These are phyloP conservation scores for Clamator glandarius DNA, from an alignment of 2,797 vertebrate genomes.

Conservation along the genomic window DNA sequence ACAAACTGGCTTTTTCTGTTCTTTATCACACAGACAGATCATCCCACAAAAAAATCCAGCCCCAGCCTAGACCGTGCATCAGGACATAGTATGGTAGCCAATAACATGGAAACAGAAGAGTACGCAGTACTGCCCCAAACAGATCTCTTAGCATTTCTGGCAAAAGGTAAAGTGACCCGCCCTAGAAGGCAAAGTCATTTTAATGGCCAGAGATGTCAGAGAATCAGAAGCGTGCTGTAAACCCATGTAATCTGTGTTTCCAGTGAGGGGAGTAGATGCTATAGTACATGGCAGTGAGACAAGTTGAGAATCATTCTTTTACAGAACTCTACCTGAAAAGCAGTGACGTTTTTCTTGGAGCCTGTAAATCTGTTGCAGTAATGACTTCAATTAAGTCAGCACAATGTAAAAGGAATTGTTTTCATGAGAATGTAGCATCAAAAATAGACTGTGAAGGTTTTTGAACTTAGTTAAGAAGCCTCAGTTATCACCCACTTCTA, in stretches of 20 bases:
- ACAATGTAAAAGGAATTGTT: neutral
- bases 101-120: neutral
- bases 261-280: neutral
- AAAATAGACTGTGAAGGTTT: neutral
- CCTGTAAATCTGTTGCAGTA: neutral
- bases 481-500: neutral
- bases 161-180: neutral
- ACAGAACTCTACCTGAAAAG: neutral
- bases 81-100: neutral
- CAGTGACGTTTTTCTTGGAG: neutral
- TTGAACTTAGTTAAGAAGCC: neutral
- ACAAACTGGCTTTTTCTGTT: neutral
- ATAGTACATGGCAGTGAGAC: neutral
- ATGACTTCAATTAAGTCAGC: neutral
- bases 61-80: neutral
- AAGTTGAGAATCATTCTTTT: neutral
- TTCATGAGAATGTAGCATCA: neutral
- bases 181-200: neutral
- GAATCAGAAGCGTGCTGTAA: neutral
- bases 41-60: neutral
- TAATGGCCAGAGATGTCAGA: neutral
- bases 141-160: neutral
- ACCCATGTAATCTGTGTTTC: neutral
- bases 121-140: neutral
- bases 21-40: neutral